Conservation (phyloP, 1,140 invertebrate genomes). For the Kradibia gibbosae region DNA sequence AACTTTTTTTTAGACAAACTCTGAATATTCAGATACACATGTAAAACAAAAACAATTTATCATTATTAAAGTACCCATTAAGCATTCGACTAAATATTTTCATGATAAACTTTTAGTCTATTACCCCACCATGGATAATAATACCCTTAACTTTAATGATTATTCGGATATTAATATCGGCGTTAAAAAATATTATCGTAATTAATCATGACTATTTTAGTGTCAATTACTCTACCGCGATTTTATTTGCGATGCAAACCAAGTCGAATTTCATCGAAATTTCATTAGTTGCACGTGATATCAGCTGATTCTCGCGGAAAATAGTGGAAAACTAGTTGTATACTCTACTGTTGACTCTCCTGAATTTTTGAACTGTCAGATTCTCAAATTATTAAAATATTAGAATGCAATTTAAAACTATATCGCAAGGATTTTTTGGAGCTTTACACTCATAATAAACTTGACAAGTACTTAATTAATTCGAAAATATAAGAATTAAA, state of each 20-base stretch:
- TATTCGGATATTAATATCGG: background rate
- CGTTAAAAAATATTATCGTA: background rate
- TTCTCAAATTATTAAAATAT: background rate
- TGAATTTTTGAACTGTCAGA: background rate
- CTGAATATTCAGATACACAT: background rate
- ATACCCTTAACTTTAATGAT: background rate
- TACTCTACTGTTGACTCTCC: no score
- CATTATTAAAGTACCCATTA: background rate
- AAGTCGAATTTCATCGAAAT: conserved; percentile 11
- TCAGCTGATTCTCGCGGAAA: background rate
- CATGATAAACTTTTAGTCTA: background rate
- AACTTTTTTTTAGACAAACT: conserved; percentile 7
- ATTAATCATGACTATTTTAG: background rate
- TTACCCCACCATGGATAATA: background rate
- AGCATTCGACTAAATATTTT: background rate
- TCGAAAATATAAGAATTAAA: no score
- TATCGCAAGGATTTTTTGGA: no score
- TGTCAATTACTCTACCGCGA: background rate
- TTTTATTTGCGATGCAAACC: background rate
- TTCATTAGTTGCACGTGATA: background rate
- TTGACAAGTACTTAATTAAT: no score
- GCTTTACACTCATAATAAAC: no score
- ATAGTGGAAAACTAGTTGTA: no score
- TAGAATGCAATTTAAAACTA: no score
- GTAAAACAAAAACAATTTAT: background rate